Base-by-base conservation (phyloP, 2,888 invertebrate species). In the Erebia palarica region DNA sequence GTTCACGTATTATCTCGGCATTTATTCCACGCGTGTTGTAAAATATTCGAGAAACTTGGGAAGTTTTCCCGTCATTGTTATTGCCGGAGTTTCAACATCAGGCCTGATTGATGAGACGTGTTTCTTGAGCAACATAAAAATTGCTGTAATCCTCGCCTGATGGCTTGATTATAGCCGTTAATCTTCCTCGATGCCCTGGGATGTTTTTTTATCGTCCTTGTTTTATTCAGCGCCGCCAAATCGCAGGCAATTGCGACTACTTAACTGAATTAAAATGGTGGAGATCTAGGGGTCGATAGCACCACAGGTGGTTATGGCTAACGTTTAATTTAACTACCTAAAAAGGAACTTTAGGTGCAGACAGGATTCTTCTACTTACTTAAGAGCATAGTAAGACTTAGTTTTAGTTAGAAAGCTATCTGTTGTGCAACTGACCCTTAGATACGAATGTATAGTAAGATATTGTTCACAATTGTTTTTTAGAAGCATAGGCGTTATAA, bases 91-190 rank as follows among this genome's bases (percentile, higher is more conserved):
- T 85, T 84, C 79, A 78, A 75, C 73, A 81, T 80, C 78, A 77
- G 76, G 78, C 79, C 82, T 86, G 87, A 88, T 86, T 85, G 86
- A 87, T 88, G 82, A 76, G 66, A 65, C 68, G 60, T 64, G 71
- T 68, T 73, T 60, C 69, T 69, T 59, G 71, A 70, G 77, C 73
- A 82, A 86, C 86, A 88, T 90, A 90, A 92, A 90, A 91, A 90
- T 88, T 85, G 86, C 84, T 85, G 88, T 90, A 90, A 91, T 91
- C 88, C 88, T 78, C 85, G 79, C 84, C 82, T 90, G 90, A 91
- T 91, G 87, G 90, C 91, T 90, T 90, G 90, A 91, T 91, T 91
- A 90, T 90, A 78, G 89, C 86, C 87, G 86, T 90, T 91, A 91
- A 91, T 91, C 90, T 89, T 85, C 68, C 60, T 42, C 42, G 53